These are phyloP conservation scores for Mesorhabditis spiculigera DNA, from an alignment of 2,888 invertebrate species.

Conservation along the genomic window DNA sequence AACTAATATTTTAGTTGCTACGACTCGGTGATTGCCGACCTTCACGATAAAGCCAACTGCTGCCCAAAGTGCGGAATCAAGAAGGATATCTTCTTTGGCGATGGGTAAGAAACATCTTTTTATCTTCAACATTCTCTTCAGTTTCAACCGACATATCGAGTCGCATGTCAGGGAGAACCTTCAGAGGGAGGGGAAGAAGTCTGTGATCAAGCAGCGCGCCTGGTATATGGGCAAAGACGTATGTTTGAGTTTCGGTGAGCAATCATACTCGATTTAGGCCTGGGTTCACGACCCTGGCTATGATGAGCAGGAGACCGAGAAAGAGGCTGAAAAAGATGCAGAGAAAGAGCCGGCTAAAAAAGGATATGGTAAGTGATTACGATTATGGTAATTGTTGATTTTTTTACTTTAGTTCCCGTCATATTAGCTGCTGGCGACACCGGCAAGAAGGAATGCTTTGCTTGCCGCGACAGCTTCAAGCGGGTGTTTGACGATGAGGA, in stretches of 20 bases:
- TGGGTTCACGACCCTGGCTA: not conserved
- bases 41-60: constrained; percentile 78
- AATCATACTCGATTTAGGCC: not conserved
- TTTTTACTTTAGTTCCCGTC: no score
- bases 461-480: constrained; percentile 69
- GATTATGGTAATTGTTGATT: no score
- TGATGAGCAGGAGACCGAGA: not conserved
- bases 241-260: no score
- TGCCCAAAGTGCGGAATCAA: constrained; percentile 93
- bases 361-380: not conserved
- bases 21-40: constrained; percentile 69
- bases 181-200: constrained; percentile 69
- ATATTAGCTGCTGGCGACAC: no score
- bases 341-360: not conserved
- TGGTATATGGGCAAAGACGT: no score
- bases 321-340: not conserved
- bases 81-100: constrained; percentile 12
- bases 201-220: constrained; percentile 59
- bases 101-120: constrained; percentile 14
- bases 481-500: constrained; percentile 93
- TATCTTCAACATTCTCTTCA: not conserved
- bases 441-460: no score
- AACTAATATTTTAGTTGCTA: constrained; percentile 68
- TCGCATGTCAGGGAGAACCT: constrained; percentile 93
- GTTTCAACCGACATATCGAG: constrained; percentile 73